A percentile compares a stretch with the other conserved stretches of the same genome.
Conservation (phyloP, 53 echinoderm and acorn worm genomes). For the Apostichopus leukothele region DNA sequence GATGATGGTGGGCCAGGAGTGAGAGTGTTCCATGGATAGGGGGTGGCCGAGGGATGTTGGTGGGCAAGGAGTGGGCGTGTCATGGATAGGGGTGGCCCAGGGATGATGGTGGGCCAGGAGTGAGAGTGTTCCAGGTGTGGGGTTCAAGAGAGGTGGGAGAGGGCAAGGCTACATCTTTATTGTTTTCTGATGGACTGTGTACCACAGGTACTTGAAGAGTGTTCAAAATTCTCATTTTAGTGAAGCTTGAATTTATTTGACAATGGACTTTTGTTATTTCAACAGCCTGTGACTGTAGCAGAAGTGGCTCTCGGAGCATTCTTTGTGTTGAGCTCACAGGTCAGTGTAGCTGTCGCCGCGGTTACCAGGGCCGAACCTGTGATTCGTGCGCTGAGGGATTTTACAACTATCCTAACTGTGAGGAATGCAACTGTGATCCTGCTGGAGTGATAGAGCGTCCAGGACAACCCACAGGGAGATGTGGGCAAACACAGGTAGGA, state of each 20-base stretch:
- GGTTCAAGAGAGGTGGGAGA: too few relatives aligned
- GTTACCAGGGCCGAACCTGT: conserved; percentile 80
- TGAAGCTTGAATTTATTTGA: too few relatives aligned
- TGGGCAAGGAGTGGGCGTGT: too few relatives aligned
- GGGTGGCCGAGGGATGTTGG: too few relatives aligned
- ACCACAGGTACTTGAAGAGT: too few relatives aligned
- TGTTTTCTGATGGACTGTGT: too few relatives aligned
- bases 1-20: too few relatives aligned
- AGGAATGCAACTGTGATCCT: conserved; percentile 96
- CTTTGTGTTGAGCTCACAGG: conserved; percentile 80
- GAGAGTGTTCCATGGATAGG: too few relatives aligned
- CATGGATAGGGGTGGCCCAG: too few relatives aligned
- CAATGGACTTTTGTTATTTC: neutral
- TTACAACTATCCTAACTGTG: conserved; percentile 91
- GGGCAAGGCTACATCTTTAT: too few relatives aligned
- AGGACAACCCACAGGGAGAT: conserved; percentile 81
- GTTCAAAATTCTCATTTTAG: neutral
- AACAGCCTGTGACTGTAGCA: conserved; percentile 79
- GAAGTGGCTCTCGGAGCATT: conserved; percentile 66
- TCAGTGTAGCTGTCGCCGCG: conserved; percentile 75
- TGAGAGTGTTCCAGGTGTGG: too few relatives aligned
- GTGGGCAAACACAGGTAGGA: conserved; percentile 81
- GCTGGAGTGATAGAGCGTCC: conserved; percentile 80
- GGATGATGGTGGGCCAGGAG: too few relatives aligned
- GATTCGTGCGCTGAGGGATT: conserved; percentile 79